Evolutionary conservation across 2,797 vertebrate genomes (phyloP).

Genomic region (Anabas testudineus): DNA sequence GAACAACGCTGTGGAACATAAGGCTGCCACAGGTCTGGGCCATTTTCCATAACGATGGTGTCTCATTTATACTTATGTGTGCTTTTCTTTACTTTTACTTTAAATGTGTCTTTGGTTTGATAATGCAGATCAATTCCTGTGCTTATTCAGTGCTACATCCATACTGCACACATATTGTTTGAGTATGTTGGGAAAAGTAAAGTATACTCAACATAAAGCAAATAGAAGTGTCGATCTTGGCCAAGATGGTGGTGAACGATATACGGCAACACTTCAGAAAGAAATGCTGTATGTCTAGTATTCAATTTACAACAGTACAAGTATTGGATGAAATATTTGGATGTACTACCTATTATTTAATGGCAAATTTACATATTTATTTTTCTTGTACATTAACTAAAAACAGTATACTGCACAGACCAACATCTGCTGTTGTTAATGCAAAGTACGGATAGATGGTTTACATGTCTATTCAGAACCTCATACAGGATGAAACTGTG

Average conservation of each 20-base stretch:
- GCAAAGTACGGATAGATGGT: no score
- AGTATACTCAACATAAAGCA: background rate
- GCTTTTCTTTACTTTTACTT: background rate
- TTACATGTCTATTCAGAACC: no score
- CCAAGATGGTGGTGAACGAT: background rate
- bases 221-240: background rate
- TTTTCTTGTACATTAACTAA: no score
- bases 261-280: no score
- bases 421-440: no score
- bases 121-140: background rate
- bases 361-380: no score
- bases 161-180: background rate
- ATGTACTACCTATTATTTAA: no score
- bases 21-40: conserved; percentile 54
- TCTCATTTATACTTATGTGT: conserved; percentile 46
- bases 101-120: background rate
- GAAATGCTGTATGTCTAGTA: no score
- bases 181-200: background rate
- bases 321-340: no score
- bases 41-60: conserved; percentile 33
- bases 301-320: no score
- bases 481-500: no score
- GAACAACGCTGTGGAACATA: conserved; percentile 41
- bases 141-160: background rate
- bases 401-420: no score